These are phyloP conservation scores for Intellagama lesueurii DNA, from an alignment of 2,797 vertebrate genomes.

Conservation along the genomic window DNA sequence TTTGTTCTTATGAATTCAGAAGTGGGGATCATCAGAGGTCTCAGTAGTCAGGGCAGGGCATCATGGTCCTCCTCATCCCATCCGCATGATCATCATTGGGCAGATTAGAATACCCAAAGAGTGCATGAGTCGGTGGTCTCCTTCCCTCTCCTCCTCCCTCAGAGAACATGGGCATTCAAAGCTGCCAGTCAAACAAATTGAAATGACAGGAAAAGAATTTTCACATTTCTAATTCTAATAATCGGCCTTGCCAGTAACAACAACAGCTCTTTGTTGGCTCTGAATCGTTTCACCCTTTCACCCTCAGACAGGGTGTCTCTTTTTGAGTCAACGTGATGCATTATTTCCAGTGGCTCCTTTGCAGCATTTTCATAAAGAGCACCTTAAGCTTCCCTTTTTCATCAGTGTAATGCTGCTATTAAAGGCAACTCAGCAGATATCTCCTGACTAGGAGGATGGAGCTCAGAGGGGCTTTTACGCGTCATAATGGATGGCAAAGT, in stretches of 20 bases:
- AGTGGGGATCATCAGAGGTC: no score
- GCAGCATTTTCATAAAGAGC: constrained; percentile 35
- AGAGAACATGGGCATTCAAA: not conserved
- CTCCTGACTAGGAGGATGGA: not conserved
- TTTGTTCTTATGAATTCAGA: no score
- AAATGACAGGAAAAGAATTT: constrained; percentile 27
- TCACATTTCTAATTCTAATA: constrained; percentile 15
- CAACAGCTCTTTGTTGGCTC: constrained; percentile 38
- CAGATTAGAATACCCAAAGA: not conserved
- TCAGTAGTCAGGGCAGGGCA: not conserved
- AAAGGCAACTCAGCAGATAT: constrained; percentile 33
- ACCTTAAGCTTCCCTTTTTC: constrained; percentile 49
- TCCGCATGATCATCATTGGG: not conserved
- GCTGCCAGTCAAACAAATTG: constrained; percentile 19
- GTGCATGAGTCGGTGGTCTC: not conserved
- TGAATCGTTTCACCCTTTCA: constrained; percentile 30
- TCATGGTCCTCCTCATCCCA: not conserved
- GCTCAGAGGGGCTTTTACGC: constrained; percentile 39
- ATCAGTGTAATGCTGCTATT: constrained; percentile 42
- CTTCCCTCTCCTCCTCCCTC: fast-evolving
- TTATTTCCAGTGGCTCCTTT: constrained; percentile 32
- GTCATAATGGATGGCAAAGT: constrained; percentile 36
- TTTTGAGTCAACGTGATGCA: not conserved
- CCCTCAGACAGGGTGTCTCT: not conserved
- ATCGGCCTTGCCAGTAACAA: constrained; percentile 34